Base-by-base conservation (phyloP, 2,888 invertebrate species). In the Leucozona laternaria region DNA sequence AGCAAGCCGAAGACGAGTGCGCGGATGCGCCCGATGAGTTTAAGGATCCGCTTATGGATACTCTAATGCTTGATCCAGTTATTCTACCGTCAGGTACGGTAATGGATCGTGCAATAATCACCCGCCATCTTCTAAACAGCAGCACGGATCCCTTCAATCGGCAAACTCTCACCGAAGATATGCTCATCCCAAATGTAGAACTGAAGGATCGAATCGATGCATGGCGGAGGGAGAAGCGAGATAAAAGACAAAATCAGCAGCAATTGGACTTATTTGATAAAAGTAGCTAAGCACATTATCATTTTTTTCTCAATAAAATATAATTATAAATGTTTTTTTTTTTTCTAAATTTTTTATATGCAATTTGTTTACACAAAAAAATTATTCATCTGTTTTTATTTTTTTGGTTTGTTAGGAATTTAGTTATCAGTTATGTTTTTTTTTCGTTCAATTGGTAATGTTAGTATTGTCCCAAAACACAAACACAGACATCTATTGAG, bases 91-190 rank as follows among this genome's bases (percentile, higher is more conserved):
- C 98, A 85, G 98, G 98, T 83, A 95, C 95, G 90, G 95, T 98
- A 28, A 98, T 99, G 98, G 98, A 99, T 93, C 95, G 98, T 83
- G 95, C 98, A 40, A 97, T 98, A 89, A 99, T 99, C 87, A 95
- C 97, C 91, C 95, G 98, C 88, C 99, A 99, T 93, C 94, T 99
- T 90, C 94, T 99, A 89, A 99, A 99, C 93, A 98, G 98, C 90
- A 97, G 96, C 90, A 99, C 98, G 0, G 99, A 99, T 94, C 99
- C 99, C 0, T 99, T 99, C 94, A 99, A 98, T 93, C 94, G 99
- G 83, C 98, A 98, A 92, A 96, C 97, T 17, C 95, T 99, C 57
- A 97, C 97, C 13, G 98, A 98, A 93, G 98, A 98, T 90, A 97
- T 98, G 95, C 94, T 99, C 68, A 95, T 95, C 90, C 97, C 98